phyloP scores from a whole-genome alignment of 2,888 invertebrate species.

The Mimachlamys varia region DNA sequence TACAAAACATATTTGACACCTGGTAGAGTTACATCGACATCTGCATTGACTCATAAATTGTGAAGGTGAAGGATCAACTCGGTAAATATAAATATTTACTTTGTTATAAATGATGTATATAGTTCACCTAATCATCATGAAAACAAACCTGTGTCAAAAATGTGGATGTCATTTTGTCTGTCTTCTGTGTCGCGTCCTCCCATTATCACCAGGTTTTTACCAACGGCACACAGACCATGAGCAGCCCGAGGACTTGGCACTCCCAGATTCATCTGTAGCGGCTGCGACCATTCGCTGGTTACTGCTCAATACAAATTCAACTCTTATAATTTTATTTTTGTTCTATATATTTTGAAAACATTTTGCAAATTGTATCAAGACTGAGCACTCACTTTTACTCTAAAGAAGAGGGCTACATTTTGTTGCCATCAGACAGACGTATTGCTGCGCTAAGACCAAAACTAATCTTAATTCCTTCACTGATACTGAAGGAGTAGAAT shows the following conservation, averaged over 20 bases:
- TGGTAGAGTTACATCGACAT: no score
- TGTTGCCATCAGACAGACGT: no score
- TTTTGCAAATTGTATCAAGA: no score
- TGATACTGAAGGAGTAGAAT: no score
- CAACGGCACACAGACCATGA: slow-evolving; percentile 76
- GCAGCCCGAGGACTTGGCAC: slow-evolving; percentile 78
- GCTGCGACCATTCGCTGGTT: slow-evolving; percentile 75
- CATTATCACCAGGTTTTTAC: slow-evolving; percentile 75
- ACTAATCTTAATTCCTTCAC: no score
- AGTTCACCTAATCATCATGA: not conserved
- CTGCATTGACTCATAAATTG: no score
- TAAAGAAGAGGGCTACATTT: no score
- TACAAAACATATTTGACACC: no score
- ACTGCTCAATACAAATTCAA: slow-evolving; percentile 59
- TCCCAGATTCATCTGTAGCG: slow-evolving; percentile 79
- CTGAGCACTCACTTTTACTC: no score
- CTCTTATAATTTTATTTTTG: not conserved
- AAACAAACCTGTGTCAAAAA: slow-evolving; percentile 76
- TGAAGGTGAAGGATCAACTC: no score
- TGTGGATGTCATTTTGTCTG: slow-evolving; percentile 78
- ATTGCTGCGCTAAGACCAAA: no score
- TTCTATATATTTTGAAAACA: no score
- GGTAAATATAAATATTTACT: not conserved
- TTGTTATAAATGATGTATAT: not conserved
- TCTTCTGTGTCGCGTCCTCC: slow-evolving; percentile 78